phyloP scores from a whole-genome alignment of 23 tunicate species.

The Trididemnum miniatum region DNA sequence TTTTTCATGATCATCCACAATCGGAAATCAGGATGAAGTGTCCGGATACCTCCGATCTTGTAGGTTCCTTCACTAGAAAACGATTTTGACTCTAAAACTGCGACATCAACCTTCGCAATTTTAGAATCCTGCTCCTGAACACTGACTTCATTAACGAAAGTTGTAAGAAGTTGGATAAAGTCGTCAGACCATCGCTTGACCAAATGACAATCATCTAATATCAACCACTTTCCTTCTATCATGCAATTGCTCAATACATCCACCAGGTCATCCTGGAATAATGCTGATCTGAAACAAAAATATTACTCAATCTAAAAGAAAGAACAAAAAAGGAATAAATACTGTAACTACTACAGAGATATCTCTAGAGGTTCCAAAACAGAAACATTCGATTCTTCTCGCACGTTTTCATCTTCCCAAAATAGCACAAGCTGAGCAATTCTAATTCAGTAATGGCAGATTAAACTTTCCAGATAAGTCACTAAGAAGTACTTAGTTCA shows the following conservation, averaged over 20 bases:
- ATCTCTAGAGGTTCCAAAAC: too few relatives aligned
- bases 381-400: too few relatives aligned
- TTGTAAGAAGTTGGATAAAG: conserved; percentile 43
- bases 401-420: too few relatives aligned
- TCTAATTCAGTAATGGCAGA: too few relatives aligned
- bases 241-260: conserved; percentile 66
- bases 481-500: too few relatives aligned
- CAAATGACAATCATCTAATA: conserved; percentile 67
- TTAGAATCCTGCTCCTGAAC: not conserved
- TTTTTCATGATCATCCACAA: conserved; percentile 59
- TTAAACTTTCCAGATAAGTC: too few relatives aligned
- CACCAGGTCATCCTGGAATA: conserved; percentile 44
- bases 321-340: too few relatives aligned
- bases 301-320: too few relatives aligned
- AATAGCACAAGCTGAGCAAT: too few relatives aligned
- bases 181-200: conserved; percentile 43
- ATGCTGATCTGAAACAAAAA: conserved; percentile 45
- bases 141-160: not conserved
- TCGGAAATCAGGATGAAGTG: conserved; percentile 51
- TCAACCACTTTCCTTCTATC: conserved; percentile 70
- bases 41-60: not conserved
- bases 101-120: not conserved
- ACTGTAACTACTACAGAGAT: too few relatives aligned
- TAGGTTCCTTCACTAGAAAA: not conserved
- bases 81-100: not conserved